Percentiles rank a stretch among this genome's conserved stretches.
Evolutionary conservation across 2,888 invertebrate species (phyloP).

Genomic region (Ochropacha duplaris): DNA sequence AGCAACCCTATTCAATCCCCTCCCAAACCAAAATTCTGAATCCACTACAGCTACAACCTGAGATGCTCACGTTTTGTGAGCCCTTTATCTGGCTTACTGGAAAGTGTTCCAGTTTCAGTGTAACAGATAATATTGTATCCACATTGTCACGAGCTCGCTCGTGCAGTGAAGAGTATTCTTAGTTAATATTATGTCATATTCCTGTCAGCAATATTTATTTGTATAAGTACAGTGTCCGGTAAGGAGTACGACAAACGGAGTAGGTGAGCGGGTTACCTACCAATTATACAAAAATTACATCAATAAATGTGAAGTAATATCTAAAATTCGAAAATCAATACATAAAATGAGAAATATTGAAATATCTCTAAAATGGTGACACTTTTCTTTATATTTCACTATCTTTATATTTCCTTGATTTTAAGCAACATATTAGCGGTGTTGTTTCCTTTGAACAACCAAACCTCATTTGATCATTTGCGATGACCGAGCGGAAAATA

Average conservation of each 20-base stretch:
- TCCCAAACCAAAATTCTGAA: too few species aligned
- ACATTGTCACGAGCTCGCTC: not conserved
- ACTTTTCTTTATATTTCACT: too few species aligned
- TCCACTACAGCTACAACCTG: not conserved
- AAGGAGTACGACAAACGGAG: too few species aligned
- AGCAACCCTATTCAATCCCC: too few species aligned
- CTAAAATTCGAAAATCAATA: too few species aligned
- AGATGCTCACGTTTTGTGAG: not conserved
- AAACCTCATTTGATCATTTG: constrained; percentile 29
- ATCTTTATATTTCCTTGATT: not conserved
- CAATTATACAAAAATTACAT: too few species aligned
- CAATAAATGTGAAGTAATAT: too few species aligned
- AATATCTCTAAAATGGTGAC: too few species aligned
- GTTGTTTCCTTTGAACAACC: constrained; percentile 32
- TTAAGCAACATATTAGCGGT: constrained; percentile 24
- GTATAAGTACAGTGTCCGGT: too few species aligned
- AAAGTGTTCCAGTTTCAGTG: not conserved
- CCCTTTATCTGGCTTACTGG: not conserved
- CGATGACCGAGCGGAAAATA: constrained; percentile 28
- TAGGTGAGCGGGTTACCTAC: too few species aligned
- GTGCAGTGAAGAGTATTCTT: not conserved
- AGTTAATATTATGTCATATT: not conserved
- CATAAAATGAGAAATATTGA: too few species aligned
- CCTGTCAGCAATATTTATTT: too few species aligned
- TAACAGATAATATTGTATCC: not conserved